Base-by-base conservation (phyloP, 1,140 invertebrate species). In the Cotesia glomerata region DNA sequence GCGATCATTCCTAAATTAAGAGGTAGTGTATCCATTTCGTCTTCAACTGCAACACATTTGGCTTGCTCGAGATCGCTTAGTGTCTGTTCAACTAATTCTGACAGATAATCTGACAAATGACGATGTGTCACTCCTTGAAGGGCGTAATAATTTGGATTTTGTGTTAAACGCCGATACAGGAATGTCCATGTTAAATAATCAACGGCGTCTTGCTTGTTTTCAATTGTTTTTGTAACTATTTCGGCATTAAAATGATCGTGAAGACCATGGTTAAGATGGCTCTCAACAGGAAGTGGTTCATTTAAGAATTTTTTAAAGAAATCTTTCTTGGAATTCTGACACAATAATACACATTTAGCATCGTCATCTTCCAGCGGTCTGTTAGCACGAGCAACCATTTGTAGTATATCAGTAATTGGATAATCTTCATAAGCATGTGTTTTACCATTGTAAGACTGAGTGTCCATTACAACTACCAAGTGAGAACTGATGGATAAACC, bases 201-300 rank as follows among this genome's bases (percentile, higher is more conserved):
- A 0, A 99, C 98, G 0, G 98, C 97, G 86, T 99, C 98, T 85
- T 99, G 98, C 86, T 99, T 99, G 88, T 99, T 99, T 86, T 99
- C 98, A 82, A 99, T 98, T 0, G 98, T 99, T 88, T 99, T 99
- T 0, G 98, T 99, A 0, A 99, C 98, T 67, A 99, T 98, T 88
- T 99, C 98, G 0, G 98, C 98, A 89, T 99, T 99, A 84, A 99
- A 98, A 87, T 99, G 98, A 89, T 99, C 98, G 85, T 99, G 98
- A 3, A 99, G 89, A 76, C 95, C 91, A 81, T 99, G 97, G 88
- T 99, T 97, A 77, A 99, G 87, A 88, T 99, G 97, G 75, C 95
- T 97, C 88, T 99, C 98, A n/a, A 99, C 94, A 1, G 98, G 98
- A 45, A 99, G 84, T 5, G 98, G 97, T 84, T 99, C 98, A 84